These are phyloP conservation scores for Polyommatus icarus DNA, from an alignment of 2,888 invertebrate genomes.

Conservation along the genomic window DNA sequence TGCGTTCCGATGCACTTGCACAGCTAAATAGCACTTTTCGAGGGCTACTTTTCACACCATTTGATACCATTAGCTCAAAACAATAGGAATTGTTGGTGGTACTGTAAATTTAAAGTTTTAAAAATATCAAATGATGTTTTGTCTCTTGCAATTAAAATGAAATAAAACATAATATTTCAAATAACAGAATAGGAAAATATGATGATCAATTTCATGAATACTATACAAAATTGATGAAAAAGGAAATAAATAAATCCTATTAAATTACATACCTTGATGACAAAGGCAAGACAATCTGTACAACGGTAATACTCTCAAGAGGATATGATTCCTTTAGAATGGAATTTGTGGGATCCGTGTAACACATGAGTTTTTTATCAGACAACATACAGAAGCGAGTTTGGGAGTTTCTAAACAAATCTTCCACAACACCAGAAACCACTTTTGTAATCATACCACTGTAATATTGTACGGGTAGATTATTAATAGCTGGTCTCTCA, in stretches of 20 bases:
- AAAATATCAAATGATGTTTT: neutral
- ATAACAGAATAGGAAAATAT: neutral
- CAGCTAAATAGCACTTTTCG: slow-evolving; percentile 81
- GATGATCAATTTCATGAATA: neutral
- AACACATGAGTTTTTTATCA: slow-evolving; percentile 86
- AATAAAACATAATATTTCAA: neutral
- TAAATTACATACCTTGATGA: slow-evolving; percentile 62
- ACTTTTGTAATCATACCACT: slow-evolving; percentile 82
- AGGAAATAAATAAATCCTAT: slow-evolving; percentile 5
- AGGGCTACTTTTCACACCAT: slow-evolving; percentile 58
- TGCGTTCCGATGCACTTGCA: slow-evolving; percentile 75
- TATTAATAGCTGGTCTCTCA: slow-evolving; percentile 76
- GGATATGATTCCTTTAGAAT: slow-evolving; percentile 85
- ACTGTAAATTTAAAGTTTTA: slow-evolving; percentile 47
- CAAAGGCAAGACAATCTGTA: slow-evolving; percentile 82
- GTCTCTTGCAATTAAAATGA: neutral
- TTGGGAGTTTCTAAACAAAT: slow-evolving; percentile 87
- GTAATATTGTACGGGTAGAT: slow-evolving; percentile 73
- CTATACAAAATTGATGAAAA: slow-evolving; percentile 12
- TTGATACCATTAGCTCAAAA: slow-evolving; percentile 81
- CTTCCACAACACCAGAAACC: slow-evolving; percentile 83
- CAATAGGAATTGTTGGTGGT: slow-evolving; percentile 81
- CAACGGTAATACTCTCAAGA: slow-evolving; percentile 83
- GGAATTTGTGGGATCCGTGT: slow-evolving; percentile 85
- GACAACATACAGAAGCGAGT: slow-evolving; percentile 86